Conservation (phyloP, 64 coral and sea anemone species). For the Hydrozoanthus tunicans region DNA sequence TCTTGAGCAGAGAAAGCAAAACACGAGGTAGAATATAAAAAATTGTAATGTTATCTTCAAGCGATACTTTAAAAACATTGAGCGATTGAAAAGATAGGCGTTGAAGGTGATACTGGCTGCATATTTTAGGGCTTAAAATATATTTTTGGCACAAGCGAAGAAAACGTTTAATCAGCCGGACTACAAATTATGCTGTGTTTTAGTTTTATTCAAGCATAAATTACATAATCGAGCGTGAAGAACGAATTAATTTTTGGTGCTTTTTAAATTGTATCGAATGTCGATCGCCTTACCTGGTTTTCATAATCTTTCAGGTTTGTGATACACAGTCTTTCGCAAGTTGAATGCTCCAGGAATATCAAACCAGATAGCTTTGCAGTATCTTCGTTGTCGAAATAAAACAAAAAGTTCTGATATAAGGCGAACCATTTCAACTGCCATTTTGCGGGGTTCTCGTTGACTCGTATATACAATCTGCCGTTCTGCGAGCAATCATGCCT, state of each 20-base stretch:
- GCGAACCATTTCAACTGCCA: slow-evolving; percentile 86
- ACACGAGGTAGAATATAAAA: slow-evolving; percentile 40
- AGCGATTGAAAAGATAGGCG: slow-evolving; percentile 23
- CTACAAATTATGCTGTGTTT: background rate
- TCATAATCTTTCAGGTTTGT: slow-evolving; percentile 83
- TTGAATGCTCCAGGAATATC: slow-evolving; percentile 84
- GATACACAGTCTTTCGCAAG: slow-evolving; percentile 81
- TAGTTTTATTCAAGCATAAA: slow-evolving; percentile 8
- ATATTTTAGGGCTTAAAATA: background rate
- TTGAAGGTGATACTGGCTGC: background rate
- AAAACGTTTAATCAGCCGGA: background rate
- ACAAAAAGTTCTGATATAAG: slow-evolving; percentile 92
- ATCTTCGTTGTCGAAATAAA: slow-evolving; percentile 90
- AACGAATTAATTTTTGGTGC: background rate
- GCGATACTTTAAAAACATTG: slow-evolving; percentile 40
- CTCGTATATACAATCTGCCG: slow-evolving; percentile 71
- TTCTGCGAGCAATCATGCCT: slow-evolving; percentile 71
- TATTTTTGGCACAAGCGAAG: background rate
- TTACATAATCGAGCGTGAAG: background rate
- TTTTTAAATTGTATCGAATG: background rate
- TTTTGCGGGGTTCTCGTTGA: slow-evolving; percentile 80
- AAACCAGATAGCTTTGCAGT: slow-evolving; percentile 76
- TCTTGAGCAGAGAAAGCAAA: slow-evolving; percentile 37
- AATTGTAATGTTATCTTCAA: background rate
- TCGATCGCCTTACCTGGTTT: slow-evolving; percentile 68